A percentile compares a stretch with the other conserved stretches of the same genome.
Evolutionary conservation across 2,113 vertebrate species (phyloP).

Genomic region (Eubucco bourcierii): DNA sequence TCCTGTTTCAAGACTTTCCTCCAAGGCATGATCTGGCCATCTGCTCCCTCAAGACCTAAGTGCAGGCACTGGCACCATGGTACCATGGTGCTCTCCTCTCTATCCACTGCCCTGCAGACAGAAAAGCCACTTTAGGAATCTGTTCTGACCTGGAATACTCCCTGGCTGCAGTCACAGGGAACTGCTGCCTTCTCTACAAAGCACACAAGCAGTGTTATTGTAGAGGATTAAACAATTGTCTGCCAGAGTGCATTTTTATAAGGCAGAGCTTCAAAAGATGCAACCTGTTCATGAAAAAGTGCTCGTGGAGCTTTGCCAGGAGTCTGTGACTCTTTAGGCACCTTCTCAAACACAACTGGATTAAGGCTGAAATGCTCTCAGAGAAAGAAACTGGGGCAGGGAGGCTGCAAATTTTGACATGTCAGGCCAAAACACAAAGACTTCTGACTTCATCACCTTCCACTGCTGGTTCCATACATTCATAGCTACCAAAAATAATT

Average conservation of each 20-base stretch:
- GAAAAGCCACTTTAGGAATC: neutral
- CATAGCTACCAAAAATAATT: neutral
- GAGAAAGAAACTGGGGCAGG: neutral
- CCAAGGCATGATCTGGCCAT: accelerated
- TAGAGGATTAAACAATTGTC: neutral
- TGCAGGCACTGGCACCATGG: neutral
- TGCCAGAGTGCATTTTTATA: neutral
- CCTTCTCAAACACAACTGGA: neutral
- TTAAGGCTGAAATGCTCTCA: neutral
- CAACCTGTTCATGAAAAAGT: neutral
- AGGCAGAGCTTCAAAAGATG: neutral
- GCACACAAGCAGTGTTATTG: neutral
- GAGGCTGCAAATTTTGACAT: neutral
- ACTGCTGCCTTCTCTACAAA: neutral
- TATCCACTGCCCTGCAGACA: too few species aligned
- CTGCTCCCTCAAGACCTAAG: neutral
- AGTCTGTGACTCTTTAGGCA: neutral
- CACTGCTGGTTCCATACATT: neutral
- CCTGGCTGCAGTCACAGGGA: neutral
- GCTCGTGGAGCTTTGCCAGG: neutral
- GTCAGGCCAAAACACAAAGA: neutral
- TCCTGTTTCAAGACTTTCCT: neutral
- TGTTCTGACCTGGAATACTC: neutral
- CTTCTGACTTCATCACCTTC: neutral
- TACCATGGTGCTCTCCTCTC: neutral